Conservation (phyloP, 2,113 vertebrate species). For the Aptenodytes patagonicus region DNA sequence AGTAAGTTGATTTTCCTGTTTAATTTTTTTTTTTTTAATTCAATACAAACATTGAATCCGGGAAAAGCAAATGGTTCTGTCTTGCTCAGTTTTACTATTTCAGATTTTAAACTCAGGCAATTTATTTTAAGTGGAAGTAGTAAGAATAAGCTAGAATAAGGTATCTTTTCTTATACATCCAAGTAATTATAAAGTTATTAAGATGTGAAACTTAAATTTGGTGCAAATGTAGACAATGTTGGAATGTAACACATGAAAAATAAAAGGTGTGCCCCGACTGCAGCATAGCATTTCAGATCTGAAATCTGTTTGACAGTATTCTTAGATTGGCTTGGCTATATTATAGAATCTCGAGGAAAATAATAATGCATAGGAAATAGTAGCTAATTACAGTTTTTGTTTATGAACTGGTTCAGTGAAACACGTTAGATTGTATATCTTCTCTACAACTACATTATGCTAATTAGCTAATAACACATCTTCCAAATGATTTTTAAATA, state of each 20-base stretch:
- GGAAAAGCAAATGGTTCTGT: neutral
- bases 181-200: neutral
- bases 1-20: neutral
- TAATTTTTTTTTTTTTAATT: neutral
- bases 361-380: slow-evolving; percentile 15
- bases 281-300: neutral
- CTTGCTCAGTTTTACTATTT: neutral
- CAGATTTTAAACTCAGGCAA: neutral
- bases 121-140: neutral
- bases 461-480: slow-evolving; percentile 66
- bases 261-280: neutral
- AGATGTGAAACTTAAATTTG: neutral
- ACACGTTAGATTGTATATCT: slow-evolving; percentile 38
- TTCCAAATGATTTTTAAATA: slow-evolving; percentile 63
- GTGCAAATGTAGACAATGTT: neutral
- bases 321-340: neutral
- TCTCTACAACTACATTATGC: slow-evolving; percentile 50
- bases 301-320: neutral
- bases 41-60: neutral
- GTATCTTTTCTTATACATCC: neutral
- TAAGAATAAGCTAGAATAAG: neutral
- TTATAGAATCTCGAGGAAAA: neutral
- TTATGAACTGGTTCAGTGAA: slow-evolving; percentile 50
- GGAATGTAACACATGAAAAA: neutral
- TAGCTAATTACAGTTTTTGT: slow-evolving; percentile 56